Conservation (phyloP, 1,140 invertebrate species). For the Drosophila aff. region DNA sequence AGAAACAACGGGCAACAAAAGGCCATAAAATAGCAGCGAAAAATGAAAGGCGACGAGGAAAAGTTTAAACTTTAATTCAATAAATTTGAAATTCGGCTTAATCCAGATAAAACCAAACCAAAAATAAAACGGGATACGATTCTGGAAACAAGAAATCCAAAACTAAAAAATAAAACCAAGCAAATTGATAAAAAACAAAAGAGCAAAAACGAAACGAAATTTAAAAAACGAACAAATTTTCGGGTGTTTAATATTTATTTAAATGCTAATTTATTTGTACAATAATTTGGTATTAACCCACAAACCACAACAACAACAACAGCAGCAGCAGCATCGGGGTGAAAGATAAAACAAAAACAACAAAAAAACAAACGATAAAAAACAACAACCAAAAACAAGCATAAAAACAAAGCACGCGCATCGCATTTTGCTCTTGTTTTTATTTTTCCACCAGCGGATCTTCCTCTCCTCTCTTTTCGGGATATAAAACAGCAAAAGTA, state of each 20-base stretch:
- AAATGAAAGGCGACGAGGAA: slow-evolving; percentile 64
- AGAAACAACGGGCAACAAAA: slow-evolving; percentile 33
- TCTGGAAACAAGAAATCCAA: slow-evolving; percentile 29
- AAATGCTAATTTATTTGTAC: slow-evolving; percentile 74
- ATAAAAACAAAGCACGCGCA: slow-evolving; percentile 20
- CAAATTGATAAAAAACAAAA: slow-evolving; percentile 1
- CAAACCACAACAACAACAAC: slow-evolving; percentile 50
- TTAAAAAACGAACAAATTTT: slow-evolving; percentile 21
- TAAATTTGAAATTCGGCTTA: slow-evolving; percentile 50
- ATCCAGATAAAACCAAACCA: slow-evolving; percentile 14
- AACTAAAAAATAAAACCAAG: slow-evolving; percentile 2
- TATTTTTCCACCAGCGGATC: slow-evolving; percentile 15
- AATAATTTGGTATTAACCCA: slow-evolving; percentile 78
- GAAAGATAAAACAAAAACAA: slow-evolving; percentile 41
- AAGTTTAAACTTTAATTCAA: slow-evolving; percentile 59
- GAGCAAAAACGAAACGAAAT: slow-evolving; percentile 26
- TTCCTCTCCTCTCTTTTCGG: slow-evolving; percentile 34
- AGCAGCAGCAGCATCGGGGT: slow-evolving; percentile 4
- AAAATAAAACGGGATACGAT: slow-evolving; percentile 27
- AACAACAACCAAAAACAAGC: slow-evolving; percentile 24
- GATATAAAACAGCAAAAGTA: slow-evolving; percentile 73
- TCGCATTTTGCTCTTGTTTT: slow-evolving; percentile 21
- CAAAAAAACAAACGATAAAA: slow-evolving; percentile 27
- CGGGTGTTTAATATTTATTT: slow-evolving; percentile 65
- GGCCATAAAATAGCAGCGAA: slow-evolving; percentile 38